Evolutionary conservation across 2,888 invertebrate species (phyloP).

Genomic region (Eurois occulta): DNA sequence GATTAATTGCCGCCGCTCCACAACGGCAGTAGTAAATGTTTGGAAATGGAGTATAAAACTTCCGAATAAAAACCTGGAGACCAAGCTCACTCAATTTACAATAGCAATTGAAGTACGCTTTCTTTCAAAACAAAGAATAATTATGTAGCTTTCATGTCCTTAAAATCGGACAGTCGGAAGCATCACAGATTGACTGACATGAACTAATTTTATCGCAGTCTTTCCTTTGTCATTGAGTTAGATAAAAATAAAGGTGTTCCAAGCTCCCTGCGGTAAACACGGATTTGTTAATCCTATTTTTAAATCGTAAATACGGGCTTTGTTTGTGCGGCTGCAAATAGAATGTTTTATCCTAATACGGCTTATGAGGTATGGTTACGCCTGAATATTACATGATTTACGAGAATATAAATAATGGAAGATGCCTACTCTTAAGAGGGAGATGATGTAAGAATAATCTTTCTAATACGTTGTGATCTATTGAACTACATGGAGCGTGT

Average conservation of each 20-base stretch:
- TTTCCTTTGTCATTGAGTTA: slow-evolving; percentile 54
- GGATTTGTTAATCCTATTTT: slow-evolving; percentile 52
- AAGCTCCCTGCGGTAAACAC: slow-evolving; percentile 43
- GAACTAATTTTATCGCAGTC: slow-evolving; percentile 32
- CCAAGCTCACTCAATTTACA: slow-evolving; percentile 37
- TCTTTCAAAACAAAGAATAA: slow-evolving; percentile 19
- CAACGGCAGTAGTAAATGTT: slow-evolving; percentile 49
- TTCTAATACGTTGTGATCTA: slow-evolving; percentile 26
- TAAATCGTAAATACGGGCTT: slow-evolving; percentile 46
- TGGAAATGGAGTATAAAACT: slow-evolving; percentile 59
- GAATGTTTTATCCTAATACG: slow-evolving; percentile 45
- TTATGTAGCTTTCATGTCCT: slow-evolving; percentile 11
- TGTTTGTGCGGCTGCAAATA: slow-evolving; percentile 50
- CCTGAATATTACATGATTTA: slow-evolving; percentile 43
- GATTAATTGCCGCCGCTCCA: slow-evolving; percentile 78
- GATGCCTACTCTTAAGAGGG: slow-evolving; percentile 10
- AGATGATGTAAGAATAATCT: slow-evolving; percentile 25
- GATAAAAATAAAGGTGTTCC: slow-evolving; percentile 48
- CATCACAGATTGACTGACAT: slow-evolving; percentile 34
- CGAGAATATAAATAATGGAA: slow-evolving; percentile 20
- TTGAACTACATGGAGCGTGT: slow-evolving; percentile 25
- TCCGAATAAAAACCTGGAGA: slow-evolving; percentile 43
- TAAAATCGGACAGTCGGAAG: slow-evolving; percentile 28
- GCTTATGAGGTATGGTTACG: slow-evolving; percentile 31
- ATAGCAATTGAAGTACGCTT: slow-evolving; percentile 29